Evolutionary conservation across 2,888 invertebrate species (phyloP).

Genomic region (Nebria salina): DNA sequence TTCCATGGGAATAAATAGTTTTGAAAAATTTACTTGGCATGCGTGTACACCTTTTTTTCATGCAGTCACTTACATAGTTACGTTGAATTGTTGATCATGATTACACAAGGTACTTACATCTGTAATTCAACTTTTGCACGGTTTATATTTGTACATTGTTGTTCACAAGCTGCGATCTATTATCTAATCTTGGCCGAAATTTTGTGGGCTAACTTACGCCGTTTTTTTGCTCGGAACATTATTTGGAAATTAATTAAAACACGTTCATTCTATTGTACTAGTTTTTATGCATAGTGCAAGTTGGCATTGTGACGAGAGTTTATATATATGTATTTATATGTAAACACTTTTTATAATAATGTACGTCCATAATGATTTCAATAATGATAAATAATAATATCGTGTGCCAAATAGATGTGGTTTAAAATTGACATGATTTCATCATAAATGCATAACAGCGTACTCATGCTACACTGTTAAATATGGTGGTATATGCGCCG

Average conservation of each 20-base stretch:
- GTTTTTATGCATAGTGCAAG: not conserved
- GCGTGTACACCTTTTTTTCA: constrained; percentile 42
- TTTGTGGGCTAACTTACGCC: not conserved
- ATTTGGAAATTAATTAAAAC: no score
- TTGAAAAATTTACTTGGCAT: constrained; percentile 40
- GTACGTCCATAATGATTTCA: not conserved
- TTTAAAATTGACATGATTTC: constrained; percentile 21
- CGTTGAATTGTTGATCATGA: constrained; percentile 43
- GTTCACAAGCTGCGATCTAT: not conserved
- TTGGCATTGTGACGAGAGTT: not conserved
- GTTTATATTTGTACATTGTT: constrained; percentile 12
- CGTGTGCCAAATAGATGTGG: constrained; percentile 4
- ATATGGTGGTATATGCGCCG: constrained; percentile 26
- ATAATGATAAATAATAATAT: not conserved
- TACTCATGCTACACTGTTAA: constrained; percentile 24
- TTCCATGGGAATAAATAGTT: constrained; percentile 30
- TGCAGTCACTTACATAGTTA: constrained; percentile 41
- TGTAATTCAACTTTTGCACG: constrained; percentile 7
- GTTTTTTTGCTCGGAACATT: not conserved
- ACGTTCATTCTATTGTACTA: no score
- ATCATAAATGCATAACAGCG: constrained; percentile 26
- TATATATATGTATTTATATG: not conserved
- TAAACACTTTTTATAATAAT: not conserved
- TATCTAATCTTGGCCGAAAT: not conserved
- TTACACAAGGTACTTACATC: constrained; percentile 23